These are phyloP conservation scores for Amblyjoppa fuscipennis DNA, from an alignment of 2,888 invertebrate genomes.

Conservation along the genomic window DNA sequence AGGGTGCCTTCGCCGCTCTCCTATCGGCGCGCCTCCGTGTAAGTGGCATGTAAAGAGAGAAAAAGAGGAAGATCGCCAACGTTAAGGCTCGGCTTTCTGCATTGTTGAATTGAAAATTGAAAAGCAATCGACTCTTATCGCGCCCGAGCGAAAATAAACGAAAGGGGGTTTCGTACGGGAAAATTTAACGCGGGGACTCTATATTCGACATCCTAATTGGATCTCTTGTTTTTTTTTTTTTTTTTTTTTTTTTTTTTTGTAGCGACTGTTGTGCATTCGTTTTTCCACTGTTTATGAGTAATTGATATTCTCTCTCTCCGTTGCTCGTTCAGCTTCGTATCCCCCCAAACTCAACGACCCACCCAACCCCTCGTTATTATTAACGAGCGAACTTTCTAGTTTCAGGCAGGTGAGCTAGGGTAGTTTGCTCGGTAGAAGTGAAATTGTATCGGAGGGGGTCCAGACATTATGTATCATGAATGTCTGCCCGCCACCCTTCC, in stretches of 20 bases:
- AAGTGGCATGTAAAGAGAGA: not conserved
- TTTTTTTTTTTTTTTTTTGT: too few relatives aligned
- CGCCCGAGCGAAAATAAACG: not conserved
- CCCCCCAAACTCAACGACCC: not conserved
- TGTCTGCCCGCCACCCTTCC: not conserved
- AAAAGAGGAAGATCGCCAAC: constrained; percentile 17
- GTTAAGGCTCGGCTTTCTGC: constrained; percentile 12
- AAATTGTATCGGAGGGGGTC: constrained; percentile 42
- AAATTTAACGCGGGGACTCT: not conserved
- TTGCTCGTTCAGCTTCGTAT: not conserved
- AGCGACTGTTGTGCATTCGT: not conserved
- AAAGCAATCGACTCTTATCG: constrained; percentile 15
- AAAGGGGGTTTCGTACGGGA: not conserved
- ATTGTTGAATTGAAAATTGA: constrained; percentile 41
- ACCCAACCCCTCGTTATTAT: constrained; percentile 47
- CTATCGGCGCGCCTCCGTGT: not conserved
- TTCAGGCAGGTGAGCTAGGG: constrained; percentile 33
- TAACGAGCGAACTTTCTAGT: constrained; percentile 56
- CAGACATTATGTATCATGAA: constrained; percentile 53
- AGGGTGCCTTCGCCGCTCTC: constrained; percentile 2
- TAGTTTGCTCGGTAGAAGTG: constrained; percentile 49
- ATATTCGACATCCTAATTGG: not conserved
- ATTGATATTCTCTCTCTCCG: constrained; percentile 28
- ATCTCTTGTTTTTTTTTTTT: not conserved
- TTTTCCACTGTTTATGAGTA: constrained; percentile 29